Conservation (phyloP, 2,888 invertebrate species). For the Carcina quercana region DNA sequence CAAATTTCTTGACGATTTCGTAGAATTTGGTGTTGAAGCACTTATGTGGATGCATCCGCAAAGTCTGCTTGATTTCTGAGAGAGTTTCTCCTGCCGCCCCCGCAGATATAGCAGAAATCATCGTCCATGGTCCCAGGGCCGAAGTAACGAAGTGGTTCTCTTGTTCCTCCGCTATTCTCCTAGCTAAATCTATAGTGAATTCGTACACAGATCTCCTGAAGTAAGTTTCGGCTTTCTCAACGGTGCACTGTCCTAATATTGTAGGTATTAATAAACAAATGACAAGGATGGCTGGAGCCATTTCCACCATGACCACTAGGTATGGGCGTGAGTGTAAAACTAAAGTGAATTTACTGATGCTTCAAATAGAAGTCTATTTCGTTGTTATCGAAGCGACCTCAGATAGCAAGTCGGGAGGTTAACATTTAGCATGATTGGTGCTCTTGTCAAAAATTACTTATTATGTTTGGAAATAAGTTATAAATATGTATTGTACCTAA, state of each 20-base stretch:
- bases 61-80: slow-evolving; percentile 34
- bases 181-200: slow-evolving; percentile 31
- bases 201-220: slow-evolving; percentile 28
- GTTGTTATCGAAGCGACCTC: slow-evolving; percentile 2
- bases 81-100: slow-evolving; percentile 43
- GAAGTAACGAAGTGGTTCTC: slow-evolving; percentile 54
- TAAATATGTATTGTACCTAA: too few relatives aligned
- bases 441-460: too few relatives aligned
- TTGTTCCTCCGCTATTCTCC: slow-evolving; percentile 36
- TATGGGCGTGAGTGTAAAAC: neutral
- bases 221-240: slow-evolving; percentile 16
- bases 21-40: slow-evolving; percentile 52
- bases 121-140: slow-evolving; percentile 47
- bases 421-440: slow-evolving; percentile 8
- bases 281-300: neutral
- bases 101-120: slow-evolving; percentile 40
- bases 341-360: slow-evolving; percentile 4
- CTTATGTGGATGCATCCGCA: slow-evolving; percentile 32
- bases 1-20: slow-evolving; percentile 29
- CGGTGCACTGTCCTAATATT: slow-evolving; percentile 21
- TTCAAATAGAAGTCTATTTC: neutral
- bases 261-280: slow-evolving; percentile 17
- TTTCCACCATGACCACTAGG: slow-evolving; percentile 4
- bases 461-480: too few relatives aligned
- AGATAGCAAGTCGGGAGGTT: slow-evolving; percentile 2